Evolutionary conservation across 2,888 invertebrate genomes (phyloP).

Genomic region (Yponomeuta plumbellus): DNA sequence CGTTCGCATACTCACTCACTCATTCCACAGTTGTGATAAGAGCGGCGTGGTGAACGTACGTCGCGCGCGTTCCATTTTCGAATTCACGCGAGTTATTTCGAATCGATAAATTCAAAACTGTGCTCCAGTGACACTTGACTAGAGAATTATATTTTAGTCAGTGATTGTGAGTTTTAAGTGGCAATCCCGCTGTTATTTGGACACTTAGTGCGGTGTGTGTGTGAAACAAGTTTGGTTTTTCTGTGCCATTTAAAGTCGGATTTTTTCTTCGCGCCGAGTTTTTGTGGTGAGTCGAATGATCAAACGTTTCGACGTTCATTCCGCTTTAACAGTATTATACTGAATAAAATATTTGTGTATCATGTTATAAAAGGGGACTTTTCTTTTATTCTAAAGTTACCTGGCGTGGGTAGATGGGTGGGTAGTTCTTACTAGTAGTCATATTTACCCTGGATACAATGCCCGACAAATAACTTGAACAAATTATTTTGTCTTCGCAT

Average conservation of each 20-base stretch:
- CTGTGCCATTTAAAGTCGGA: conserved; percentile 51
- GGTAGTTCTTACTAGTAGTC: too few relatives aligned
- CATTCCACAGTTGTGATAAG: conserved; percentile 59
- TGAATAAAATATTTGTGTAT: neutral
- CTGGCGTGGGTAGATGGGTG: too few relatives aligned
- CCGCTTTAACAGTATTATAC: neutral
- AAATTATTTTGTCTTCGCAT: too few relatives aligned
- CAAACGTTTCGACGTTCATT: conserved; percentile 17
- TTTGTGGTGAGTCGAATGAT: conserved; percentile 59
- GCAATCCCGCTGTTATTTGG: neutral
- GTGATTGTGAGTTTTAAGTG: neutral
- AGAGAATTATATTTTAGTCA: neutral
- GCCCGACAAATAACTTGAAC: too few relatives aligned
- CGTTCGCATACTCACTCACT: conserved; percentile 40
- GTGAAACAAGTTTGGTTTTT: conserved; percentile 46
- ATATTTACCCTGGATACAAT: too few relatives aligned
- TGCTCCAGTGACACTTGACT: neutral
- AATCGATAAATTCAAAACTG: conserved; percentile 25
- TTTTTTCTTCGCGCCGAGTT: conserved; percentile 43
- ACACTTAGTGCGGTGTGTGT: conserved; percentile 6
- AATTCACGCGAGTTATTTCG: conserved; percentile 48
- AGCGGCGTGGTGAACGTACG: conserved; percentile 35
- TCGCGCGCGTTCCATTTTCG: conserved; percentile 23
- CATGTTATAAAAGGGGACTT: neutral
- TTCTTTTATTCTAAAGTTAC: neutral